Conservation (phyloP, 2,113 vertebrate genomes). For the Sceloporus tristichus region DNA sequence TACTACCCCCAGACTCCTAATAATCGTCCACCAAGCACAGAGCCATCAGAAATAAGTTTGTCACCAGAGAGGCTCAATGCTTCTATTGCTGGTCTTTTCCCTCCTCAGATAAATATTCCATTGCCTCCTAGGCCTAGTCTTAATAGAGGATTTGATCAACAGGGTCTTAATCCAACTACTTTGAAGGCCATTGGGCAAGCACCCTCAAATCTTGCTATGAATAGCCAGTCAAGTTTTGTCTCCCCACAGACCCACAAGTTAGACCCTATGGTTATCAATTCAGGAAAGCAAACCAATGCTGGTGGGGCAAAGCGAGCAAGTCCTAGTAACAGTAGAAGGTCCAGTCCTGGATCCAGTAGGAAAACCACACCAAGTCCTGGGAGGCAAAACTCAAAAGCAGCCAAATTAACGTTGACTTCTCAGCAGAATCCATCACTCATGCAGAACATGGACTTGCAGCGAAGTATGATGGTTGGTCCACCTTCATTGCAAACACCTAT, state of each 20-base stretch:
- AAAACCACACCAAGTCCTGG: constrained; percentile 95
- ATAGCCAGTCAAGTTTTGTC: constrained; percentile 77
- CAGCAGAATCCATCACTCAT: constrained; percentile 84
- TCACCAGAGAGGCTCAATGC: constrained; percentile 98
- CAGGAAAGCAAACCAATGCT: constrained; percentile 86
- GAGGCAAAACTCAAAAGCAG: constrained; percentile 89
- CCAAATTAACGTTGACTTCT: constrained; percentile 84
- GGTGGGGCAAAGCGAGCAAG: constrained; percentile 91
- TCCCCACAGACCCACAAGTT: constrained; percentile 81
- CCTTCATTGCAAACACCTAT: constrained; percentile 81
- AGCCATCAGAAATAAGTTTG: constrained; percentile 97
- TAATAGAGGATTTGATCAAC: constrained; percentile 96
- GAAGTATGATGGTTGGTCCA: constrained; percentile 84
- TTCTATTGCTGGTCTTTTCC: constrained; percentile 97
- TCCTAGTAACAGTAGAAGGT: constrained; percentile 93
- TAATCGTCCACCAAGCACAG: constrained; percentile 96
- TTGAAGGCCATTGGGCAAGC: constrained; percentile 98
- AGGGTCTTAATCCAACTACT: constrained; percentile 98
- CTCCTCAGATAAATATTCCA: constrained; percentile 99
- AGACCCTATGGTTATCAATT: constrained; percentile 83
- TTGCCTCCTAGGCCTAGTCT: constrained; percentile 92
- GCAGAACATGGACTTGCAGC: constrained; percentile 84
- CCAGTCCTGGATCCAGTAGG: constrained; percentile 93
- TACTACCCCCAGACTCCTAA: constrained; percentile 97
- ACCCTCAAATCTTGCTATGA: constrained; percentile 86